Evolutionary conservation across 2,888 invertebrate species (phyloP), one percentile per base, ranked within the genome.

Genomic region (Craniophora ligustri): DNA sequence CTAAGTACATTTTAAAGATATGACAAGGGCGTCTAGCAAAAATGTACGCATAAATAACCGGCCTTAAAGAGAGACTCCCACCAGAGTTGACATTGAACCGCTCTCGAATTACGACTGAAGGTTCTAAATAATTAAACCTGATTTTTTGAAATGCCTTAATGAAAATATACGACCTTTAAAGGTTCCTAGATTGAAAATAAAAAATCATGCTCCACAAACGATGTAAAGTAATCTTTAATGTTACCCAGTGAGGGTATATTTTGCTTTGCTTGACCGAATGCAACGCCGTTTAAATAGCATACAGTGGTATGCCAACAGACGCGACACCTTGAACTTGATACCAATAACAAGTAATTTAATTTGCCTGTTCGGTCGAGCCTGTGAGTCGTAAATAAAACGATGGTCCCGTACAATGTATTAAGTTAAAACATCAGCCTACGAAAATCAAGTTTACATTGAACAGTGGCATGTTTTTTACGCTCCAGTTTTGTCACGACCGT

Each of bases 161-260:
- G 78, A 84, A 81, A 84, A 81, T 70, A 78, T 78, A 81, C 75
- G 74, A 76, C 79, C 79, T 84, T 85, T 85, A 86, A 87, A 86
- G 83, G 88, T 86, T 85, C 77, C 86, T 86, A 82, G 83, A 76
- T 79, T 70, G 75, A 80, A 80, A 79, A 78, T 72, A 75, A 77
- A 81, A 81, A 81, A 81, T 44, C 48, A 26, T 28, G 47, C 46
- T 36, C 23, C 48, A 30, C 19, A 15, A 48, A 46, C 60, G 62
- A 54, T 55, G 65, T 50, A 78, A 84, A 78, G 47, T 80, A 61
- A 67, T 59, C 81, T 78, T 75, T 83, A 82, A 66, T 38, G 11
- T 48, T 32, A 16, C 11, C 13, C n/a, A 7, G 11, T 32, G 45
- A 76, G 32, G 46, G 61, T 64, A 56, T 67, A 63, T 49, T 58